Evolutionary conservation across 2,797 vertebrate genomes (phyloP), one percentile per base, ranked within the genome.

Genomic region (Sebastes goodei): DNA sequence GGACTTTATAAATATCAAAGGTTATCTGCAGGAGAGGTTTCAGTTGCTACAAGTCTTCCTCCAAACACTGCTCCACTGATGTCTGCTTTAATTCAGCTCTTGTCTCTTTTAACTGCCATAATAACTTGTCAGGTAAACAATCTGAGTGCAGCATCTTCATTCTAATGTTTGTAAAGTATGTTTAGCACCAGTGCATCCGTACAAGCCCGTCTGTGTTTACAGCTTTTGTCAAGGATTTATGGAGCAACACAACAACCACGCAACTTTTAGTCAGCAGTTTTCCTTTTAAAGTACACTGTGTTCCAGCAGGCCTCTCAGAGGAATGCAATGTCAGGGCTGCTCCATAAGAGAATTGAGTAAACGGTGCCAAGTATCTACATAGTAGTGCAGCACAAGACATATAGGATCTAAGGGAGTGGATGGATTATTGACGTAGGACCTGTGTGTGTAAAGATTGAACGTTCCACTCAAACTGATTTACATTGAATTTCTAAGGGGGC

Each of bases 311-410:
- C 59, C 38, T 70, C 66, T 60, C 23, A 64, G 64, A 74, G 67
- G 55, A 84, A 59, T 73, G 82, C 84, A 73, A 8, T 15, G 71
- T 87, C 82, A 82, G 84, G 57, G 60, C 53, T 70, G 65, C 71
- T 78, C 61, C 68, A 81, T 74, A 78, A 82, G 73, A 82, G 68
- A 81, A 76, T 76, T 63, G 35, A 71, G 56, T 60, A 81, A 73
- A 57, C 59, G 70, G 64, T 90, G 83, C 85, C 85, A 90, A 90
- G 86, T 63, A 30, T 82, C 57, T 72, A 25, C 67, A 42, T 63
- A 61, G 52, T 83, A 38, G 64, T 75, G 71, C 81, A 74, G 83
- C 56, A 78, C 38, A 80, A 87, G 80, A 82, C 49, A 8, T 38
- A 70, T 29, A 23, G 38, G 53, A 81, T 55, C 55, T 52, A 71